Evolutionary conservation across 2,888 invertebrate species (phyloP), one percentile per base, ranked within the genome.

Genomic region (Branchipolynoe longqiensis): DNA sequence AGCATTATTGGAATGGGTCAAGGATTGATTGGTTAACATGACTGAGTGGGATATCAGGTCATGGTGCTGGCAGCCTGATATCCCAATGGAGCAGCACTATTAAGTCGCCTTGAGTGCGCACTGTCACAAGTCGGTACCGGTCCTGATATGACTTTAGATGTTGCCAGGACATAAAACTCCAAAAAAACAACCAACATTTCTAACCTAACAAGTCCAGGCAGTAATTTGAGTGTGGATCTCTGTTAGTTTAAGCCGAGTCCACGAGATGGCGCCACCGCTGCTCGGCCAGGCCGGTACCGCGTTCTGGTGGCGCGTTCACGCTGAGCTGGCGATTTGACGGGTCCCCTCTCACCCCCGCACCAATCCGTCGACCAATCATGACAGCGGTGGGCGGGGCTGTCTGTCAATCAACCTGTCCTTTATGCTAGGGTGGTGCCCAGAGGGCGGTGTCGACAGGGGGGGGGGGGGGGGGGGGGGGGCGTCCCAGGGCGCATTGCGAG

Each of bases 391-490:
- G 78, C 78, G 78, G 41, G 78, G 78, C 78, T 48, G n/a, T 48
- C 78, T 78, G 78, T 78, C 78, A 41, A 78, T 78, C 78, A 78
- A 48, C 48, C 78, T 78, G 78, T 78, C 78, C 48, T 41, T 78
- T 78, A 78, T 78, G 78, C 78, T 78, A 78, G 78, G 48, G 41
- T 78, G 78, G 78, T 48, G 78, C 78, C 78, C 41, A 33, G 14
- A 78, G 41, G 28, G 48, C 78, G 41, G 4, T 31, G 62, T 69
- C 69, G 38, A 33, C 69, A 69, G 36, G 36, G 38, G n/a, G 14
- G 48, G 41, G 28, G 48, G 48, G 41, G 4, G 31, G 62, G 33
- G 36, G 38, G n/a, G 36, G 38, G 36, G 36, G 38, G 69, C 25
- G 69, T 69, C 12, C 69, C 69, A n/a, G 69, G 1, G 38, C 18